Conservation (phyloP, 2,888 invertebrate species). For the Caenorhabditis sulstoni region DNA sequence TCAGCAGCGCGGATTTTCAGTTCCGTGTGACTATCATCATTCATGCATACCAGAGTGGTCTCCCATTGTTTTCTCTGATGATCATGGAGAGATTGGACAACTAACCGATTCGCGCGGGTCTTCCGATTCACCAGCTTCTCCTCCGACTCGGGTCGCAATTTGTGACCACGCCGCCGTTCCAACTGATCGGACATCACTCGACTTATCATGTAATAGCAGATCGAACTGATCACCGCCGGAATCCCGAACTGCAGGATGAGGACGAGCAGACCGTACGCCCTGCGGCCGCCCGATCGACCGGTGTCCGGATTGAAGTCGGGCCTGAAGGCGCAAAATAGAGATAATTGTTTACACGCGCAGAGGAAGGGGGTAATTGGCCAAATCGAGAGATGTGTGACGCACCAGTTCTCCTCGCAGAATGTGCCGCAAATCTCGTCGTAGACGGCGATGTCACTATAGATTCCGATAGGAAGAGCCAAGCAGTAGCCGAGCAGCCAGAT, state of each 20-base stretch:
- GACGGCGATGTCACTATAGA: slow-evolving; percentile 70
- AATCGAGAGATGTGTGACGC: slow-evolving; percentile 38
- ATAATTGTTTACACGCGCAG: not conserved
- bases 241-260: slow-evolving; percentile 79
- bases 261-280: slow-evolving; percentile 72
- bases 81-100: not conserved
- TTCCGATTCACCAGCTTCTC: slow-evolving; percentile 65
- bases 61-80: not conserved
- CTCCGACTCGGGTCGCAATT: slow-evolving; percentile 65
- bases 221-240: slow-evolving; percentile 76
- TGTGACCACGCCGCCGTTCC: slow-evolving; percentile 63
- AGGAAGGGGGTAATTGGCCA: slow-evolving; percentile 21
- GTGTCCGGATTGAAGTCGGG: slow-evolving; percentile 69
- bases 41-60: slow-evolving; percentile 29
- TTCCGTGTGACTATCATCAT: slow-evolving; percentile 14
- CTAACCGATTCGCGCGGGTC: slow-evolving; percentile 68
- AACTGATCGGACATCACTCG: slow-evolving; percentile 67
- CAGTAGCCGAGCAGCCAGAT: slow-evolving; percentile 78
- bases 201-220: slow-evolving; percentile 69
- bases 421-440: slow-evolving; percentile 76
- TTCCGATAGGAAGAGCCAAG: slow-evolving; percentile 76
- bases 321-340: slow-evolving; percentile 60
- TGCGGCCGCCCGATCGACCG: slow-evolving; percentile 61
- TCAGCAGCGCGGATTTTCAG: not conserved
- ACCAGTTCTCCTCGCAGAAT: slow-evolving; percentile 80